Evolutionary conservation across 2,888 invertebrate species (phyloP).

Genomic region (Cryptops parisi): DNA sequence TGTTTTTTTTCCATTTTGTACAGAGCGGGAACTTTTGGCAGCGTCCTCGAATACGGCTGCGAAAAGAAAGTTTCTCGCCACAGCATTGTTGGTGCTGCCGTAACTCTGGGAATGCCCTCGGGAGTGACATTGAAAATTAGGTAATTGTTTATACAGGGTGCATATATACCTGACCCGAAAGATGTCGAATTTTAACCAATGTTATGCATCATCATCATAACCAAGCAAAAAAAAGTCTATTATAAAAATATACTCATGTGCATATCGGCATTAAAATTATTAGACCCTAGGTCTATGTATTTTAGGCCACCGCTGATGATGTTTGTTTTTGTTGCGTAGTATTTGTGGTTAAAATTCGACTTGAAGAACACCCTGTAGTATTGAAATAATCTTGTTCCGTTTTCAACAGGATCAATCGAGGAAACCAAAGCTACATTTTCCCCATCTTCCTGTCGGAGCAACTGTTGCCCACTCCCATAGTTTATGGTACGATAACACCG

Average conservation of each 20-base stretch:
- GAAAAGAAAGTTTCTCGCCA: slow-evolving; percentile 87
- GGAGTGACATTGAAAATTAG: slow-evolving; percentile 80
- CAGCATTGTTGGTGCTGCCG: slow-evolving; percentile 68
- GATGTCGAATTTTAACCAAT: no score
- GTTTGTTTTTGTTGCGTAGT: no score
- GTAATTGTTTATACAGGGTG: no score
- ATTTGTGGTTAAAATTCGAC: no score
- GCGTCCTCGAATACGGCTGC: slow-evolving; percentile 73
- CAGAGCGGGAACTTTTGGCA: slow-evolving; percentile 74
- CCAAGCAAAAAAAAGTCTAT: no score
- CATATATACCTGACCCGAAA: no score
- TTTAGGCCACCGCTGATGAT: no score
- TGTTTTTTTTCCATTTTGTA: slow-evolving; percentile 20
- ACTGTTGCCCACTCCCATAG: slow-evolving; percentile 71
- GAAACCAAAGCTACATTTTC: slow-evolving; percentile 73
- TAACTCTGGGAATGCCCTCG: slow-evolving; percentile 67
- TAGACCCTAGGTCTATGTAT: no score
- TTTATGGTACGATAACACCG: slow-evolving; percentile 86
- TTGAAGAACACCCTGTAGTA: background rate
- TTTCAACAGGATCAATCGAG: slow-evolving; percentile 55
- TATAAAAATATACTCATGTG: no score
- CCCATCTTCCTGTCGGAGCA: slow-evolving; percentile 85
- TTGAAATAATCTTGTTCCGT: background rate
- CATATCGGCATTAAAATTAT: no score
- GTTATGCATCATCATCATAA: no score